These are phyloP conservation scores for Pocota personata DNA, from an alignment of 2,888 invertebrate genomes.

Conservation along the genomic window DNA sequence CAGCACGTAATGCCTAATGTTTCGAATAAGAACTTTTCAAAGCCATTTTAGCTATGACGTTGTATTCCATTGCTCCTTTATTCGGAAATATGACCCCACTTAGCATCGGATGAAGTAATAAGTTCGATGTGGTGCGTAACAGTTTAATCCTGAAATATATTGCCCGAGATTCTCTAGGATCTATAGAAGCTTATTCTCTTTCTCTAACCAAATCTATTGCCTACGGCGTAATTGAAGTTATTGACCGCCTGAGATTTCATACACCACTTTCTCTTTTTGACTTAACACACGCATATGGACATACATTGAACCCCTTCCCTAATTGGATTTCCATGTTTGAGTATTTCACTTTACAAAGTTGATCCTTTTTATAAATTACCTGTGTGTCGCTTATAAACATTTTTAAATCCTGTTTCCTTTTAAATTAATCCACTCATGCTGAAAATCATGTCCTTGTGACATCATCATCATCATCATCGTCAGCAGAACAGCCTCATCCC, in stretches of 20 bases:
- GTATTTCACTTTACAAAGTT: neutral
- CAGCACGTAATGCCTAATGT: neutral
- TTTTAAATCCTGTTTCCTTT: neutral
- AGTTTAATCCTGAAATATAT: neutral
- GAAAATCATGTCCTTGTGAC: constrained; percentile 53
- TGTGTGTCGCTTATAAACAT: constrained; percentile 6
- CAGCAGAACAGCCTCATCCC: neutral
- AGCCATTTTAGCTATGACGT: neutral
- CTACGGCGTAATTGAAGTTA: neutral
- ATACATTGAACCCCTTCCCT: neutral
- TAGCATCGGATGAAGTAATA: neutral
- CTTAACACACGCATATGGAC: neutral
- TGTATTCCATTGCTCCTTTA: neutral
- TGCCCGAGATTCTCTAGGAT: neutral
- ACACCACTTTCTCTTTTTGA: neutral
- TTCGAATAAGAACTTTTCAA: neutral
- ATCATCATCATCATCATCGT: constrained; percentile 25
- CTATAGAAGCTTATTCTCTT: neutral
- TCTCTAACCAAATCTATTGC: neutral
- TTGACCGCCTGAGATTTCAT: neutral
- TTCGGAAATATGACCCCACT: neutral
- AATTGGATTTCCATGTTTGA: constrained; percentile 45
- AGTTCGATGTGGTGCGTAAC: neutral
- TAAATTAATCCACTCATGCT: constrained; percentile 35
- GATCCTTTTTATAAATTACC: constrained; percentile 23